Evolutionary conservation across 2,797 vertebrate species (phyloP), one percentile per base, ranked within the genome.

Genomic region (Gambelia wislizenii): DNA sequence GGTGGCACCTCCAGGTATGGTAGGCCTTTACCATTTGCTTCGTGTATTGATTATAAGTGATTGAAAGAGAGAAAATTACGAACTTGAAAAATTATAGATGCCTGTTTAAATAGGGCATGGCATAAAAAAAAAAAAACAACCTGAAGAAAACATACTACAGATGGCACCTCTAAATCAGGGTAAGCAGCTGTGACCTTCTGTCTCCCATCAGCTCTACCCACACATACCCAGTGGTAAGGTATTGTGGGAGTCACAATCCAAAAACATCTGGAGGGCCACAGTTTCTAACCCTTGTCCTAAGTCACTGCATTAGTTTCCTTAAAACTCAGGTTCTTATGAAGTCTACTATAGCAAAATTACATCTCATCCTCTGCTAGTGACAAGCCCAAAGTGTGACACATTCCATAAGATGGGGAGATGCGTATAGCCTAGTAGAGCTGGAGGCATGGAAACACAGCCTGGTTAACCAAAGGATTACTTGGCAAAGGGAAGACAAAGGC

Each of bases 1-100:
- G 99, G 99, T 99, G 91, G 98, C 99, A 0, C 99, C 99, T 72
- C 99, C 99, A 98, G 99, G 99, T 99, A 98, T 91, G 92, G 91
- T 94, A 94, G 36, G 84, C 76, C 91, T 81, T 54, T 77, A 91
- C 5, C 86, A 47, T 64, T 82, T 81, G 87, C 1, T 0, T 54
- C 84, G 91, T 90, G 82, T 27, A 33, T 67, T 77, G 12, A 7
- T 39, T 86, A 8, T 7, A 3, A 52, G 27, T 49, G 30, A 33
- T 80, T 44, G 86, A 70, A 77, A 83, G 69, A 92, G 79, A 74
- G 47, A 79, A 59, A 89, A 80, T 80, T 12, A 84, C 33, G 89
- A 93, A 78, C 33, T 83, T 59, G 13, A 49, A 44, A 80, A 85
- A 84, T 44, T 70, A 36, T 9, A 39, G n/a, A 44, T 33, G 27